A percentile compares a stretch with the other conserved stretches of the same genome.
phyloP scores from a whole-genome alignment of 2,113 vertebrate genomes.

The Mesembrinibis cayennensis region DNA sequence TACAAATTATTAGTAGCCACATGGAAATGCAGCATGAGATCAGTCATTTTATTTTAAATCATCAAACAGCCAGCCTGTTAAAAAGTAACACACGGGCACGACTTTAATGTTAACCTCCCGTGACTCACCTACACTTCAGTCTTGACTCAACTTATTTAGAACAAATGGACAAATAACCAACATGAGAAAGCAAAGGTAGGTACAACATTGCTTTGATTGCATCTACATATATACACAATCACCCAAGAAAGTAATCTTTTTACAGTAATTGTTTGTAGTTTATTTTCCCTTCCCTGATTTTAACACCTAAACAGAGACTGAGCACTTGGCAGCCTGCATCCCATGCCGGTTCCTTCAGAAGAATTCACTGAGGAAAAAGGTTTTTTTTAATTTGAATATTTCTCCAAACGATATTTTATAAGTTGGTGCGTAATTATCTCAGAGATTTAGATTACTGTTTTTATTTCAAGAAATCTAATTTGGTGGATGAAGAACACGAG shows the following conservation, averaged over 20 bases:
- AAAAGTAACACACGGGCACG: neutral
- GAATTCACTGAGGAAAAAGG: neutral
- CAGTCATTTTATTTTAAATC: neutral
- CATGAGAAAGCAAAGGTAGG: neutral
- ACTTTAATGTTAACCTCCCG: neutral
- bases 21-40: neutral
- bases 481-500: neutral
- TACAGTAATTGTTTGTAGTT: neutral
- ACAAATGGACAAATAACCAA: neutral
- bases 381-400: neutral
- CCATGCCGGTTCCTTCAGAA: neutral
- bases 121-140: neutral
- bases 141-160: neutral
- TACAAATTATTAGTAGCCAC: neutral
- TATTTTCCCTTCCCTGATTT: neutral
- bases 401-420: neutral
- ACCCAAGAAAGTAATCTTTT: neutral
- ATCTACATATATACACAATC: neutral
- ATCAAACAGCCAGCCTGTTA: neutral
- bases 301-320: neutral
- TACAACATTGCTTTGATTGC: neutral
- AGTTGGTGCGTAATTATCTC: neutral
- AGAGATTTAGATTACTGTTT: neutral
- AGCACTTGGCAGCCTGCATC: neutral
- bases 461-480: constrained; percentile 10